A percentile compares a stretch with the other conserved stretches of the same genome.
phyloP scores from a whole-genome alignment of 1,140 invertebrate genomes.

The Pseudomyrmex sp. region DNA sequence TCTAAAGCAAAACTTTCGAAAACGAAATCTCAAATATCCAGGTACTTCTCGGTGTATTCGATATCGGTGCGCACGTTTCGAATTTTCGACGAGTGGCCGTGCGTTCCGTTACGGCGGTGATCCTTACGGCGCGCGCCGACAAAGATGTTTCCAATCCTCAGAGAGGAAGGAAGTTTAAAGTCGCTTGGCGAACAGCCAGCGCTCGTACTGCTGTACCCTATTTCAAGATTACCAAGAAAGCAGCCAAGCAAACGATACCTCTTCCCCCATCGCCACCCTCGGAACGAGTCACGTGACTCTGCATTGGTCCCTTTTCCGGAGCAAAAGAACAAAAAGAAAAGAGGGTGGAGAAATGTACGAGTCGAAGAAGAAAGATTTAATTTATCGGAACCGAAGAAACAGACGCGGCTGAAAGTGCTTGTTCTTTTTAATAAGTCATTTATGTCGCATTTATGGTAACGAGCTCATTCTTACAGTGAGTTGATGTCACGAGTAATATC shows the following conservation, averaged over 20 bases:
- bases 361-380: constrained; percentile 51
- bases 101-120: constrained; percentile 34
- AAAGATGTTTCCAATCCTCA: constrained; percentile 69
- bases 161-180: constrained; percentile 63
- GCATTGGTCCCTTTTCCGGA: neutral
- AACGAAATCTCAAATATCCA: constrained; percentile 17
- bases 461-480: constrained; percentile 6
- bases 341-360: constrained; percentile 1
- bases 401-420: constrained; percentile 11
- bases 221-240: constrained; percentile 66
- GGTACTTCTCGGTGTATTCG: constrained; percentile 18
- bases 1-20: neutral
- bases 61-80: constrained; percentile 27
- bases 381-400: constrained; percentile 48
- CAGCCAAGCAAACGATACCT: constrained; percentile 66
- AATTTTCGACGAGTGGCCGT: constrained; percentile 44
- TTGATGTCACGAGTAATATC: neutral
- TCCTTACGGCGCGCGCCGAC: constrained; percentile 31
- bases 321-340: constrained; percentile 28
- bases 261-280: constrained; percentile 29
- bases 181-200: constrained; percentile 65
- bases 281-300: neutral
- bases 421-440: constrained; percentile 23
- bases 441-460: constrained; percentile 25
- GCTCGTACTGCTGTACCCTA: constrained; percentile 42